Evolutionary conservation across 2,113 vertebrate genomes (phyloP).

Genomic region (Argyrosomus japonicus): DNA sequence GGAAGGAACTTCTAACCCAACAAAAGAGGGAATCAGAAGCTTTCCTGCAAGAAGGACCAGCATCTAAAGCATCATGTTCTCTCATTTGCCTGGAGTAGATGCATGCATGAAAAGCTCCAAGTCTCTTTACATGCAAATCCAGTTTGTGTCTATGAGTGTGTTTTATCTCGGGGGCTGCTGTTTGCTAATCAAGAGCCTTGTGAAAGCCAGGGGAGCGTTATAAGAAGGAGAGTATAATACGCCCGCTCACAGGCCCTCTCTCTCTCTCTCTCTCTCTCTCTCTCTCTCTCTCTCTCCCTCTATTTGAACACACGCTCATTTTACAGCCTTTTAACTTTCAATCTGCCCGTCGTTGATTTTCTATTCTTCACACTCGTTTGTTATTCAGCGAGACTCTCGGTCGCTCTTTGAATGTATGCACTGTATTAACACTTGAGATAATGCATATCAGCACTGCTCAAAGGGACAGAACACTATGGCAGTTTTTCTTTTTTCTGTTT

Average conservation of each 20-base stretch:
- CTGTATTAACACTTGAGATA: slow-evolving; percentile 60
- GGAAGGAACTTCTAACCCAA: background rate
- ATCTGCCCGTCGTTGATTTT: slow-evolving; percentile 73
- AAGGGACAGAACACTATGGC: slow-evolving; percentile 25
- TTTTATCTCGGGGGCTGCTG: slow-evolving; percentile 77
- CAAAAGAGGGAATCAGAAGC: slow-evolving; percentile 11
- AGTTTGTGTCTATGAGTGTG: slow-evolving; percentile 55
- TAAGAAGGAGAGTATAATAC: slow-evolving; percentile 67
- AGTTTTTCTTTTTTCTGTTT: background rate
- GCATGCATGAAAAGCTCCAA: slow-evolving; percentile 62
- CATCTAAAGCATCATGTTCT: slow-evolving; percentile 42
- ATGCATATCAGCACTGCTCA: slow-evolving; percentile 46
- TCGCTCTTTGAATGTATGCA: slow-evolving; percentile 40
- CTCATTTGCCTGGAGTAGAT: slow-evolving; percentile 52
- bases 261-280: slow-evolving; percentile 8
- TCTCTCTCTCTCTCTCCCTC: slow-evolving; percentile 22
- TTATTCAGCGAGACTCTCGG: slow-evolving; percentile 46
- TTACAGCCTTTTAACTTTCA: slow-evolving; percentile 83
- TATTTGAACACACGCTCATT: slow-evolving; percentile 76
- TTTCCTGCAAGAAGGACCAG: slow-evolving; percentile 28
- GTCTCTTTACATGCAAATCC: slow-evolving; percentile 77
- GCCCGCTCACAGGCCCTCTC: slow-evolving; percentile 39
- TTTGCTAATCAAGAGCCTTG: slow-evolving; percentile 82
- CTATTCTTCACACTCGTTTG: slow-evolving; percentile 58
- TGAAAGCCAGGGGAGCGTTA: slow-evolving; percentile 77